Evolutionary conservation across 2,888 invertebrate genomes (phyloP), one percentile per base, ranked within the genome.

Genomic region (Sinelater perroti): DNA sequence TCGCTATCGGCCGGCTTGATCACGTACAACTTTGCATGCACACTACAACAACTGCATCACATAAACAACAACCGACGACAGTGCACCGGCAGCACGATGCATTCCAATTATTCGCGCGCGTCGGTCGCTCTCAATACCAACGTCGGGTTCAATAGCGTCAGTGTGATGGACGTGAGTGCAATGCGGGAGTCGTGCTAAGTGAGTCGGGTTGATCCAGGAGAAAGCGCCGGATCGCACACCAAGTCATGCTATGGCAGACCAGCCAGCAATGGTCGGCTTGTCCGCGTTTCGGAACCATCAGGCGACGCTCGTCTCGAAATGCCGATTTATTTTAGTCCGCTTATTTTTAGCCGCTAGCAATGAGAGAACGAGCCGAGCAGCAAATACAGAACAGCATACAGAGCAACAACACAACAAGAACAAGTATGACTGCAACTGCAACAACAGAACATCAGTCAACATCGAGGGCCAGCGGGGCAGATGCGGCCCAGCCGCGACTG

Each of bases 321-420:
- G 70, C 69, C 68, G 68, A 71, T 64, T 64, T 75, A 76, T 75
- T 74, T 74, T 75, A 74, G 74, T 67, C 69, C 63, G 67, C 63
- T 68, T 76, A 76, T 76, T 75, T 75, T 73, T 76, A 75, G 76
- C 72, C 72, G 71, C 73, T 70, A 74, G 74, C 73, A 69, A 71
- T 72, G 71, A 72, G 69, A 71, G 67, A 68, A 64, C 53, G 62
- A 67, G 66, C 64, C 65, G 63, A 69, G 67, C 69, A 70, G 68
- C 69, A 67, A 69, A n/a, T n/a, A n/a, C n/a, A n/a, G n/a, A 61
- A 65, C 62, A 66, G 68, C 67, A 67, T 67, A 70, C 67, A 70
- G n/a, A 33, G 42, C 67, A 73, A 70, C 71, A 73, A 70, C 68
- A 73, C 69, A 71, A 72, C 69, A 67, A n/a, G 68, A 70, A 70